Evolutionary conservation across 2,888 invertebrate genomes (phyloP), one percentile per base, ranked within the genome.

Genomic region (Tachina lurida): DNA sequence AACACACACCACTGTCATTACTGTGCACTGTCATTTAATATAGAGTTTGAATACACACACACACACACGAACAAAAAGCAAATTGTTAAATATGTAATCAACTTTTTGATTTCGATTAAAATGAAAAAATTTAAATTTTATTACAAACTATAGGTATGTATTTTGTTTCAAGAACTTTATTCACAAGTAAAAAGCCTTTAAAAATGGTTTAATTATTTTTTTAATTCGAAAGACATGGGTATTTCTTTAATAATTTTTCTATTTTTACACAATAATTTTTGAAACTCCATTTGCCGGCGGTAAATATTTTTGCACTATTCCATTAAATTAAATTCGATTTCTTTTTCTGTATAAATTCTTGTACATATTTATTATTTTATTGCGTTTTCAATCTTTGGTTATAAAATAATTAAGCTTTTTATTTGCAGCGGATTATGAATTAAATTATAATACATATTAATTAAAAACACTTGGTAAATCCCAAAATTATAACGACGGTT

Each of bases 1-100:
- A 90, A 91, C 91, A 91, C 90, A 91, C 91, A 91, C 91, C 91
- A 90, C 89, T 91, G 88, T 91, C 91, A 91, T 91, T 91, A 91
- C 91, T 91, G 90, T 91, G 91, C 91, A 91, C 91, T 91, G 91
- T 91, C 91, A 91, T 91, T 91, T 91, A 91, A 91, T 90, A 87
- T 82, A 87, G 70, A 85, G 84, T 84, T 88, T 73, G 79, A 76
- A 74, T 73, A 75, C 81, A 68, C 80, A 47, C 52, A 65, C 54
- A 71, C 52, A 13, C 43, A 43, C 22, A 31, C 52, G 9, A 41
- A 43, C 22, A 76, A 47, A 67, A 79, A 78, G 41, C 13, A 79
- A 82, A 79, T 79, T 82, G 85, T 82, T 84, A 81, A 76, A 79
- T 56, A n/a, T n/a, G n/a, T n/a, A 71, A 83, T 65, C 58, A 86